A percentile compares a stretch with the other conserved stretches of the same genome.
These are phyloP conservation scores for Phortica okadai DNA, from an alignment of 2,888 invertebrate species.

Conservation along the genomic window DNA sequence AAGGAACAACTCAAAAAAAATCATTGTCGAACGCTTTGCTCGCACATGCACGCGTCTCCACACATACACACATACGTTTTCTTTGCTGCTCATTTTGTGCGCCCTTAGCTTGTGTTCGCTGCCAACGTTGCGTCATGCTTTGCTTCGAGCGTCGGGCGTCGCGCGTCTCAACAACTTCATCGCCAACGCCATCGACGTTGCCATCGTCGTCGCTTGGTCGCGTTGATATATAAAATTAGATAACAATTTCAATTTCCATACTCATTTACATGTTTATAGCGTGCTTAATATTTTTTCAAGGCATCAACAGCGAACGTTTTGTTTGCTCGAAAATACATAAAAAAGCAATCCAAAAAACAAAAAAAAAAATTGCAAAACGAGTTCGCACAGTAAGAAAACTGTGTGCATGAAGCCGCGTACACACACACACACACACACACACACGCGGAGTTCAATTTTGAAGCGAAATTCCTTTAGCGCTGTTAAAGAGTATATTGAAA, in stretches of 20 bases:
- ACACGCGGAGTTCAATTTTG: background rate
- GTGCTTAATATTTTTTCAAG: constrained; percentile 62
- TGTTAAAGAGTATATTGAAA: constrained; percentile 54
- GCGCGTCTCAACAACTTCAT: background rate
- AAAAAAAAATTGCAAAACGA: too few species aligned
- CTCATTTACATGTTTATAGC: constrained; percentile 74
- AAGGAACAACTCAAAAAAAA: background rate
- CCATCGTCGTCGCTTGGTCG: constrained; percentile 28
- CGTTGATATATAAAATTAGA: constrained; percentile 68
- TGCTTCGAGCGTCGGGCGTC: background rate
- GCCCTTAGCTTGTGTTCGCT: background rate
- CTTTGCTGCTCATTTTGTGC: background rate
- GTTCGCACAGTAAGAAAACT: background rate
- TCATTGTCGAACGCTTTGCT: background rate
- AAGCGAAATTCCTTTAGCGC: background rate
- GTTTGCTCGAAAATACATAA: constrained; percentile 44
- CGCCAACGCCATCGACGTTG: constrained; percentile 29
- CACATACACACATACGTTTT: background rate
- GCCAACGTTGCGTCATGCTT: background rate
- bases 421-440: background rate
- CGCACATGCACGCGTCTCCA: background rate
- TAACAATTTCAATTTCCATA: constrained; percentile 74
- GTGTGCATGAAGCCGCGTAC: too few species aligned
- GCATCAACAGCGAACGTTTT: constrained; percentile 22
- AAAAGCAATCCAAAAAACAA: background rate